Percentiles rank a stretch among this genome's conserved stretches.
Evolutionary conservation across 1,140 invertebrate species (phyloP).

Genomic region (Parapsyche elsis): DNA sequence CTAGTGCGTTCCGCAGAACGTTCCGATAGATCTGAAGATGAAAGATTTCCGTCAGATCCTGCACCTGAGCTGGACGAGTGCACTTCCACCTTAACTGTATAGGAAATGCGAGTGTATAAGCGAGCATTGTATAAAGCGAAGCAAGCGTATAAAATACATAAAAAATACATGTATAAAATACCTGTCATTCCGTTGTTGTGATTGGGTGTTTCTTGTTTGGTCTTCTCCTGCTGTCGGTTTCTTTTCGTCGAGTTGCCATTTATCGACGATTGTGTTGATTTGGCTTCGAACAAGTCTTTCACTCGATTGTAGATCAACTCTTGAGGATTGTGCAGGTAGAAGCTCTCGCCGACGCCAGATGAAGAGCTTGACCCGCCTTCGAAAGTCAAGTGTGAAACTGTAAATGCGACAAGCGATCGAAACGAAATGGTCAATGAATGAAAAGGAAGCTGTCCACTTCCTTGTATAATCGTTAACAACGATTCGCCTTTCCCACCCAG

Average conservation of each 20-base stretch:
- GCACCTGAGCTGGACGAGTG: slow-evolving; percentile 72
- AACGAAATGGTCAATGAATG: no score
- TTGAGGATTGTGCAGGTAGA: slow-evolving; percentile 84
- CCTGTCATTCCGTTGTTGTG: slow-evolving; percentile 28
- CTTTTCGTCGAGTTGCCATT: slow-evolving; percentile 14
- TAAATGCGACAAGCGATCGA: no score
- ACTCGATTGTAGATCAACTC: slow-evolving; percentile 81
- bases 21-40: slow-evolving; percentile 68
- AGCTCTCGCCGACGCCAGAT: slow-evolving; percentile 74
- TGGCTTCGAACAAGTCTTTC: slow-evolving; percentile 78
- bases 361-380: slow-evolving; percentile 61
- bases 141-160: background rate
- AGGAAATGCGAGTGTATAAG: slow-evolving; percentile 19
- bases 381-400: background rate
- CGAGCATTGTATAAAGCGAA: slow-evolving; percentile 2
- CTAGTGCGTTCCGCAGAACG: slow-evolving; percentile 56
- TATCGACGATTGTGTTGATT: slow-evolving; percentile 49
- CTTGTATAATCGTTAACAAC: no score
- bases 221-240: slow-evolving; percentile 57
- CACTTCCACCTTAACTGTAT: slow-evolving; percentile 74
- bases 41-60: slow-evolving; percentile 71
- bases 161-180: slow-evolving; percentile 5
- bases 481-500: background rate
- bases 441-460: no score
- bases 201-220: slow-evolving; percentile 62